Base-by-base conservation (phyloP, 2,797 vertebrate genomes). In the Lerista edwardsae region DNA sequence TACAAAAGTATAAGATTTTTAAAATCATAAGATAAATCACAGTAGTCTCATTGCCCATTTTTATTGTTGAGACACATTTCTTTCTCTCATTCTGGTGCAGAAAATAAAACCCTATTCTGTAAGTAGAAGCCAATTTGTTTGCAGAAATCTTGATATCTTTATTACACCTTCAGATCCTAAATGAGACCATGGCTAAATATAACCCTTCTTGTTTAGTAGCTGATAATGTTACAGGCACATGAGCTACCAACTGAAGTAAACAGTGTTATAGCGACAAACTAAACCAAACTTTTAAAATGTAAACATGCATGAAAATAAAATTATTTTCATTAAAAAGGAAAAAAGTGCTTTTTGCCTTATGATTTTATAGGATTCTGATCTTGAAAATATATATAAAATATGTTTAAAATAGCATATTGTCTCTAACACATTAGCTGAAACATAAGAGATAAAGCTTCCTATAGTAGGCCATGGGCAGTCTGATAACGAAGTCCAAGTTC, bases 151-250 rank as follows among this genome's bases (percentile, higher is more conserved):
- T 62, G 84, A 55, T 8, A 41, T 17, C 31, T 84, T 27, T 73
- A 90, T 87, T 77, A 76, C 67, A 44, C 44, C 82, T 84, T 36
- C 74, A 92, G 62, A 80, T 44, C 39, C 29, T 64, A 69, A 47
- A 88, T 84, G 25, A 27, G 79, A 2, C 8, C 34, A 75, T 6
- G 51, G 57, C 67, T 80, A 75, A 89, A 88, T 64, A 83, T 1
- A 88, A 83, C n/a, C 69, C 67, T 78, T 62, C 59, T 15, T 0
- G 65, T 51, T 84, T 71, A 47, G 69, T 51, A 75, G 79, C 25
- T 57, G 61, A 47, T 83, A 88, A 87, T 1, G 29, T 80, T 83
- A 84, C 14, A 86, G 86, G n/a, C 61, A 81, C 6, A 62, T 61
- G 5, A 79, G 29, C 15, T 75, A 83, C 74, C 79, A 88, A 86